Evolutionary conservation across 2,113 vertebrate species (phyloP), one percentile per base, ranked within the genome.

Genomic region (Vulpes ferrilata): DNA sequence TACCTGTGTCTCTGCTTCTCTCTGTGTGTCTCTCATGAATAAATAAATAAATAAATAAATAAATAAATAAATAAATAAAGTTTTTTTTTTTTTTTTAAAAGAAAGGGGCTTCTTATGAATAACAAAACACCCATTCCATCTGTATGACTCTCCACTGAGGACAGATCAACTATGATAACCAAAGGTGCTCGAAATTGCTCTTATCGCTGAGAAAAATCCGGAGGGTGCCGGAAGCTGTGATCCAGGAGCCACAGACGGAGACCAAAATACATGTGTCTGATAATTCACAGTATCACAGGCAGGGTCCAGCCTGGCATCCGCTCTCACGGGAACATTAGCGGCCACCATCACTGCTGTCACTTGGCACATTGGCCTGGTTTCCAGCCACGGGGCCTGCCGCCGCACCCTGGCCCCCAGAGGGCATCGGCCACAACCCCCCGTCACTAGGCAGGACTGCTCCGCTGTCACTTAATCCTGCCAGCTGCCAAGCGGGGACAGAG

Each of bases 361-460:
- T 35, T n/a, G 1, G 12, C 22, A 5, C 8, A 4, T 3, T 27
- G 19, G 55, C 60, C 16, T 1, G 2, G 59, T 60, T 82, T 69
- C 78, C 67, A 30, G 87, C 23, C 57, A 5, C 0, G 13, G 15
- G 20, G 23, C 64, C 65, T 16, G 51, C 1, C 0, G n/a, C 10
- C 22, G 35, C 62, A 51, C 43, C 6, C 3, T 4, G 57, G n/a
- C 71, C 67, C 20, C 32, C 25, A 5, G 20, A 16, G 17, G 57
- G 48, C 7, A 4, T 0, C 6, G 0, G 27, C 25, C 0, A 16
- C 35, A 2, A 0, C 2, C 20, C 16, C 3, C 25, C 1, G 1
- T 62, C 83, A 3, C 64, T 0, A 2, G 9, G 74, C 38, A 19
- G 48, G 12, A 9, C 16, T 35, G 17, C 48, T 13, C 35, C 2